Conservation (phyloP, 2,113 vertebrate species). For the Dromas ardeola region DNA sequence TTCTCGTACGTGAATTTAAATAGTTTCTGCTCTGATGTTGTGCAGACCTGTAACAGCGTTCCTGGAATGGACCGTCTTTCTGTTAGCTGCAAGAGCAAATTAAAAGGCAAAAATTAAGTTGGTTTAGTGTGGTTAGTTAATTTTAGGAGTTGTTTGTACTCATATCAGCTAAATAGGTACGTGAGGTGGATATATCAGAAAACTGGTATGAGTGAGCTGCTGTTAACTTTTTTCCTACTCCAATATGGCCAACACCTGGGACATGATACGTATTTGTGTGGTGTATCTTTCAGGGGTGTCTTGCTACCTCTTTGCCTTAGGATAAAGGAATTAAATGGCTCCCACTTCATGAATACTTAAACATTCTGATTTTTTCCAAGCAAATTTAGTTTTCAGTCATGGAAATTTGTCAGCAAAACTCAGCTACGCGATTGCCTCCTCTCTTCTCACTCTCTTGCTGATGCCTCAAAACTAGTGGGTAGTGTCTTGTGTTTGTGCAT, state of each 20-base stretch:
- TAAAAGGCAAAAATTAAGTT: background rate
- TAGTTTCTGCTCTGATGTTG: background rate
- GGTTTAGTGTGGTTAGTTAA: background rate
- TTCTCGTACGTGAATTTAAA: background rate
- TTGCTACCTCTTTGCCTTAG: background rate
- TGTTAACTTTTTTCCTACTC: background rate
- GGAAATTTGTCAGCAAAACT: background rate
- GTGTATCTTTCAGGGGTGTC: background rate
- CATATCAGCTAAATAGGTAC: fast-evolving
- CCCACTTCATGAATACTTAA: background rate
- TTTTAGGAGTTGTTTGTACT: background rate
- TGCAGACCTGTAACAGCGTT: background rate
- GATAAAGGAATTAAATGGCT: background rate
- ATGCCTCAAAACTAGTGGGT: background rate
- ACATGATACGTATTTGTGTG: background rate
- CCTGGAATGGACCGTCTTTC: background rate
- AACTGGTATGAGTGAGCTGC: background rate
- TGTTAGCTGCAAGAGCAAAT: background rate
- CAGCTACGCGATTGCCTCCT: background rate
- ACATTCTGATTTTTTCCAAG: fast-evolving
- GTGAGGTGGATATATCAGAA: background rate
- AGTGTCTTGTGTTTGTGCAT: constrained; percentile 60
- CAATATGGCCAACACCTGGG: fast-evolving
- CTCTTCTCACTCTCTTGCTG: constrained; percentile 19
- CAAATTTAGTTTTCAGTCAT: background rate